Base-by-base conservation (phyloP, 1,140 invertebrate genomes). In the Atta colombica region DNA sequence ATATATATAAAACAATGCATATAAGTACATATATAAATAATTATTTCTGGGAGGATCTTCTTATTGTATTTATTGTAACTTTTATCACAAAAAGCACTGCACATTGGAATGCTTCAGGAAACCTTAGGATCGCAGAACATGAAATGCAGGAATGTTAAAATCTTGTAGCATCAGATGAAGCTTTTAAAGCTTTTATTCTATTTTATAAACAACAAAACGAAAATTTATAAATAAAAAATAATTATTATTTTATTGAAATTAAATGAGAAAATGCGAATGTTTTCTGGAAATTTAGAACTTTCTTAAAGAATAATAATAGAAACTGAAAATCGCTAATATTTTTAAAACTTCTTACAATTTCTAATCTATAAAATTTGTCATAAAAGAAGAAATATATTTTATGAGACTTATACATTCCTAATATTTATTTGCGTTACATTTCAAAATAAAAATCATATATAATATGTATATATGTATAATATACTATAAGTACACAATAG, bases 61-160 rank as follows among this genome's bases (percentile, higher is more conserved):
- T 25, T 25, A 25, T 25, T 25, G 0, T 3, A 35, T 75, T 60
- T 77, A 63, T 63, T 12, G 39, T 21, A 51, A 18, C 60, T 21
- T 28, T 39, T 75, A 75, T 25, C 8, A 21, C 39, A 53, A 65
- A 51, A 39, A 51, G 45, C 49, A 78, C 77, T 68, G 18, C 45
- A 77, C 18, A 68, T 35, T 78, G 60, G 25, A 51, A 66, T 66
- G n/a, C 61, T 78, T 68, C n/a, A 49, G 14, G 5, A 16, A 78
- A 18, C 14, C n/a, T 1, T 51, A 51, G 8, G 35, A 51, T 16
- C 18, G 39, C 25, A 31, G 10, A 65, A 78, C 3, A 5, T 21
- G 7, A 31, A 78, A 78, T 21, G 10, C 14, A 5, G 10, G 21
- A 49, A 66, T 55, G 39, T 66, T 31, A 10, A 39, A n/a, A 66